Conservation (phyloP, 2,797 vertebrate genomes). For the Gorsachius magnificus region DNA sequence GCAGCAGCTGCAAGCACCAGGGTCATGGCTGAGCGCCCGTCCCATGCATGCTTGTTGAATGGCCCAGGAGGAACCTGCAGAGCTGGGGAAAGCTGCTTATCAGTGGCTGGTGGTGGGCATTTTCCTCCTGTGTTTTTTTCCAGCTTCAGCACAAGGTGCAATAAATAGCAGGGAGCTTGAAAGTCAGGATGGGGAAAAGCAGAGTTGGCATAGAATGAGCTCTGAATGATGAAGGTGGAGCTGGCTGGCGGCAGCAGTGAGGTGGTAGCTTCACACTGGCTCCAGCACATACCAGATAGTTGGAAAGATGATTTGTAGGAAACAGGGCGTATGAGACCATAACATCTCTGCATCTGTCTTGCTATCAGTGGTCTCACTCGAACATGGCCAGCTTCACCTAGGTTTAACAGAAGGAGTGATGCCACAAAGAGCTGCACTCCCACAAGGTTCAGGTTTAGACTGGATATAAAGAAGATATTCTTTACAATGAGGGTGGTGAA, state of each 20-base stretch:
- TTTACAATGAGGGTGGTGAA: too few species aligned
- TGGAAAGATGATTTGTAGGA: background rate
- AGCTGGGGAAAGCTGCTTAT: background rate
- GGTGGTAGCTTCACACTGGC: background rate
- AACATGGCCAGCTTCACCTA: accelerated
- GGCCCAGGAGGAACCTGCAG: background rate
- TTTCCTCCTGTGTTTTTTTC: background rate
- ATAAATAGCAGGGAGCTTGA: background rate
- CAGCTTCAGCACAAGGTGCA: background rate
- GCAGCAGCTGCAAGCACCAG: background rate
- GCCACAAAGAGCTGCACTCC: background rate
- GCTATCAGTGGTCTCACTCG: background rate
- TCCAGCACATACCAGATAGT: background rate
- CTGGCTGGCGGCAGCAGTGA: background rate
- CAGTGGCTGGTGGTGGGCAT: background rate
- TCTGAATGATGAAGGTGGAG: background rate
- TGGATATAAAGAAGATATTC: too few species aligned
- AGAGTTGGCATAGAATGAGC: background rate
- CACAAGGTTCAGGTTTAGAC: background rate
- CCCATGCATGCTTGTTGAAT: accelerated
- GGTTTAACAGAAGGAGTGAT: background rate
- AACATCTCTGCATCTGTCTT: background rate
- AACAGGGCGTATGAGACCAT: background rate
- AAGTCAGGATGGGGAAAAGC: background rate
- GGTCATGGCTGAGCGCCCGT: background rate